phyloP scores from a whole-genome alignment of 2,888 invertebrate species.

The Hemaris fuciformis region DNA sequence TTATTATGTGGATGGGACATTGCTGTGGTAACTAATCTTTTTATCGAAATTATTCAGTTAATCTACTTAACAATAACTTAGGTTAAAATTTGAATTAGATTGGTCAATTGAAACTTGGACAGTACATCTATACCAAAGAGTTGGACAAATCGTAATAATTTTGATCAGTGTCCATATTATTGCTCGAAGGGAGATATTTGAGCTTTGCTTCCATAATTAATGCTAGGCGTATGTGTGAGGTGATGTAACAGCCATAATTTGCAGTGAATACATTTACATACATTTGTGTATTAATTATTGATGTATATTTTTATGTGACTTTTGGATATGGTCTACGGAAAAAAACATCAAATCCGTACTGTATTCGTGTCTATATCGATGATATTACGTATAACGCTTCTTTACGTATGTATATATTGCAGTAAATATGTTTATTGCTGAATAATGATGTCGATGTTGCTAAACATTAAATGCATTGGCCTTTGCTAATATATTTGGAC shows the following conservation, averaged over 20 bases:
- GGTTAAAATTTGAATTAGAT: too few species aligned
- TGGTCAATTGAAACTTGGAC: too few species aligned
- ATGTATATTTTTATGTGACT: constrained; percentile 12
- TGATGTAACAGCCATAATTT: constrained; percentile 79
- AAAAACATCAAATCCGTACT: background rate
- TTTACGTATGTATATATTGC: background rate
- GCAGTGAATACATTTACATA: constrained; percentile 27
- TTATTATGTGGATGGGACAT: too few species aligned
- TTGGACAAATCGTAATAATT: too few species aligned
- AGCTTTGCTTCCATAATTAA: constrained; percentile 49
- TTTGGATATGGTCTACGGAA: background rate
- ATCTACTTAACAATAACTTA: background rate
- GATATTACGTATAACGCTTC: background rate
- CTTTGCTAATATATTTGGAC: background rate
- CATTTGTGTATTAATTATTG: constrained; percentile 17
- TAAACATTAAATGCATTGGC: background rate
- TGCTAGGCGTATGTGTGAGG: constrained; percentile 55
- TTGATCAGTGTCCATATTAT: background rate
- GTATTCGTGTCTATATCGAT: background rate
- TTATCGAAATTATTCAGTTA: too few species aligned
- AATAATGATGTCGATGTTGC: background rate
- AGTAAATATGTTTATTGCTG: background rate
- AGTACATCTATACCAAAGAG: too few species aligned
- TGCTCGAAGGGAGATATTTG: constrained; percentile 27
- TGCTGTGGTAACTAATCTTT: too few species aligned